Evolutionary conservation across 2,888 invertebrate species (phyloP), one percentile per base, ranked within the genome.

Genomic region (Aleiodes testaceus): DNA sequence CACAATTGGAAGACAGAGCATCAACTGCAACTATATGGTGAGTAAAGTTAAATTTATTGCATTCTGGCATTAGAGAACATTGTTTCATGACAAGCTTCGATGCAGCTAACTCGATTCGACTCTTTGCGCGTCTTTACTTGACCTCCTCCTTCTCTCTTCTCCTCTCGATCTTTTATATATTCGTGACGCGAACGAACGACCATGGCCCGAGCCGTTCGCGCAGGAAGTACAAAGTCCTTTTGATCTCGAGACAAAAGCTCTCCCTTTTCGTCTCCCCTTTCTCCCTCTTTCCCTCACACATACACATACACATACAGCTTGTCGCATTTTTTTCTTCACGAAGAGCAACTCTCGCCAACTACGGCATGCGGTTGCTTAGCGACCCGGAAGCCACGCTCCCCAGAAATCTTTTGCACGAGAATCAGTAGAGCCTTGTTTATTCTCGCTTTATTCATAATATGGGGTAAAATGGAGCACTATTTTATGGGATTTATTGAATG

Each of bases 161-260:
- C 64, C 63, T 70, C 71, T 70, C 59, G 63, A 74, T 70, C 55
- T 75, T 45, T 70, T 66, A 66, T 70, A 72, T 83, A 75, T 67
- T 94, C 49, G 71, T 47, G 70, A 73, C 53, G 66, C 47, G 69
- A 71, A 68, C 72, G 72, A 72, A 67, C 50, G 66, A 76, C 66
- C 71, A 73, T 64, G 72, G 75, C 69, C 75, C 73, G 74, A 77
- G 75, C 52, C 61, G 67, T 59, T 53, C 68, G 61, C 64, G 69
- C 74, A 61, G 59, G 75, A 74, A 73, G 66, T 70, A 71, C 73
- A 72, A 74, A 77, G 75, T 75, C 77, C 79, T 79, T 79, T 79
- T 79, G 79, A 82, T 82, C 81, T 80, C 79, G 77, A 79, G 80
- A 80, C 81, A 81, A 82, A 81, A 79, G 79, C 77, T 74, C 71